Conservation (phyloP, 2,113 vertebrate species). For the Poeciliopsis turrubarensis region DNA sequence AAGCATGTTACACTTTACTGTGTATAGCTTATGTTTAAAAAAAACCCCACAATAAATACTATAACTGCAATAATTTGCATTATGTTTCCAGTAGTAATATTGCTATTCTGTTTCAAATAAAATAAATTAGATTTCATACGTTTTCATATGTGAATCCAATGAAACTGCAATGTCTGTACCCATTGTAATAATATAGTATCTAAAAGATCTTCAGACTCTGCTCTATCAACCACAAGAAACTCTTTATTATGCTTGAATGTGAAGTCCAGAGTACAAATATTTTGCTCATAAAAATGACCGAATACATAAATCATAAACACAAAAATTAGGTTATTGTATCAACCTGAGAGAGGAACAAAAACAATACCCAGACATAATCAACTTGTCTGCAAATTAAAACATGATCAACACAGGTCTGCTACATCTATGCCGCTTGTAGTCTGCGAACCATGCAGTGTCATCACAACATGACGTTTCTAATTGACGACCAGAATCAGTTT, state of each 20-base stretch:
- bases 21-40: not conserved
- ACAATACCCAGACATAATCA: slow-evolving; percentile 62
- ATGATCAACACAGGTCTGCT: slow-evolving; percentile 70
- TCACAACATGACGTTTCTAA: slow-evolving; percentile 58
- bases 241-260: slow-evolving; percentile 74
- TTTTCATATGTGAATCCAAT: not conserved
- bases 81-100: not conserved
- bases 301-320: slow-evolving; percentile 72
- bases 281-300: slow-evolving; percentile 70
- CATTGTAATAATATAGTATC: no score
- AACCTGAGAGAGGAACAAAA: slow-evolving; percentile 78
- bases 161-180: not conserved
- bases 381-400: slow-evolving; percentile 66
- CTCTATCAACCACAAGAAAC: slow-evolving; percentile 64
- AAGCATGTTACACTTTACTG: not conserved
- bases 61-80: no score
- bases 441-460: slow-evolving; percentile 70
- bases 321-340: slow-evolving; percentile 60
- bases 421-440: slow-evolving; percentile 74
- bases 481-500: slow-evolving; percentile 61
- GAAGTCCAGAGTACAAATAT: slow-evolving; percentile 77
- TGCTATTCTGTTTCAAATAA: not conserved
- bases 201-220: not conserved
- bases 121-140: not conserved
- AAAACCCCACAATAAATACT: not conserved